Base-by-base conservation (phyloP, 1,140 invertebrate species). In the Drosophila carrolli region DNA sequence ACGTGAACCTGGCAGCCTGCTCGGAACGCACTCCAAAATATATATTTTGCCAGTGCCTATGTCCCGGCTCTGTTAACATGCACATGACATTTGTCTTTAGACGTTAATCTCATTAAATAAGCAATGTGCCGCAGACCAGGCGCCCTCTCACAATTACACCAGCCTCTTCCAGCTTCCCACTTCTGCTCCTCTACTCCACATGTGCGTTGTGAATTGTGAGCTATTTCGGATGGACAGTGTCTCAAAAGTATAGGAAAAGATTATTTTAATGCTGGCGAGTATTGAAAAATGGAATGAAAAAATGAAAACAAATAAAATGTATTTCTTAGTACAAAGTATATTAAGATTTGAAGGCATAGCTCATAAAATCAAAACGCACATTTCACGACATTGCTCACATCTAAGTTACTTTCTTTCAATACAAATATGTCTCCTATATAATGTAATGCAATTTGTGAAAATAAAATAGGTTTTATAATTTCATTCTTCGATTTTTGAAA, bases 61-160 rank as follows among this genome's bases (percentile, higher is more conserved):
- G 44, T 27, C 48, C 32, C 41, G n/a, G 54, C 41, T 51, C 75
- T 57, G 84, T 84, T 91, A 81, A 89, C 89, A 79, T 91, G 80
- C 76, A 78, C 82, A 91, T 91, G 90, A 91, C 80, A 91, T 90
- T 91, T 91, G 90, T 91, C 90, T 84, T 90, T 81, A 72, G 83
- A 90, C 82, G 90, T 90, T 91, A 91, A 91, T 91, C 90, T 91
- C 83, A 91, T 91, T 91, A 91, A 91, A 90, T 81, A 91, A 88
- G 78, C 90, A 78, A 86, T 90, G 78, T 78, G 78, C 66, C 76
- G 70, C 59, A 80, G 66, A 50, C 61, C 60, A 41, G 53, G 32
- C 46, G 46, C 32, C 10, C 35, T 35, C 38, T 37, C 14, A 16
- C 50, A 53, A 53, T 53, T 37, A 35, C 32, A 53, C 32, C 50